Evolutionary conservation across 1,140 invertebrate genomes (phyloP).

Genomic region (Zaprionus kolodkinae): DNA sequence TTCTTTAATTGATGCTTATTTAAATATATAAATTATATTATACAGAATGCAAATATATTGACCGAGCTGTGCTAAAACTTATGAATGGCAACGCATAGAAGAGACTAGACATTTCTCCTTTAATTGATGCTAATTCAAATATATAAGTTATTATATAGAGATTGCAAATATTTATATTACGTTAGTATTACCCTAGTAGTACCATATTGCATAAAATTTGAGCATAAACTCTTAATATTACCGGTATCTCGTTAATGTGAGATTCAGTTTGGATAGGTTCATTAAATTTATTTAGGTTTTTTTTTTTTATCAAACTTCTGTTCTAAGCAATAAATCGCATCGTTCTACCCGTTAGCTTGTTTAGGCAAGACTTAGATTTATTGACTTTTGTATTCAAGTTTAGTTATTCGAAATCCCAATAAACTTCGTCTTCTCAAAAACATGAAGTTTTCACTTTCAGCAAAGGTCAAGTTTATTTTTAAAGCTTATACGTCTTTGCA

Average conservation of each 20-base stretch:
- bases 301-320: neutral
- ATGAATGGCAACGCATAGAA: constrained; percentile 85
- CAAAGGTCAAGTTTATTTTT: constrained; percentile 4
- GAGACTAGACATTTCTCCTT: constrained; percentile 1
- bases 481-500: neutral
- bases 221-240: neutral
- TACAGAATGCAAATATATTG: too few relatives aligned
- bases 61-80: constrained; percentile 87
- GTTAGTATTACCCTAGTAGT: neutral
- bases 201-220: neutral
- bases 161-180: neutral
- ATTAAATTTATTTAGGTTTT: neutral
- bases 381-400: neutral
- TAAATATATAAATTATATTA: too few relatives aligned
- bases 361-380: neutral
- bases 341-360: neutral
- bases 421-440: neutral
- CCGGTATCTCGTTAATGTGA: neutral
- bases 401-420: neutral
- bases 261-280: neutral
- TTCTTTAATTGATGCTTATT: neutral
- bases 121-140: too few relatives aligned
- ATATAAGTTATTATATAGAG: neutral
- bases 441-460: neutral
- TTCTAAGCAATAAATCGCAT: neutral